Evolutionary conservation across 2,113 vertebrate species (phyloP).

Genomic region (Pelodiscus sinensis): DNA sequence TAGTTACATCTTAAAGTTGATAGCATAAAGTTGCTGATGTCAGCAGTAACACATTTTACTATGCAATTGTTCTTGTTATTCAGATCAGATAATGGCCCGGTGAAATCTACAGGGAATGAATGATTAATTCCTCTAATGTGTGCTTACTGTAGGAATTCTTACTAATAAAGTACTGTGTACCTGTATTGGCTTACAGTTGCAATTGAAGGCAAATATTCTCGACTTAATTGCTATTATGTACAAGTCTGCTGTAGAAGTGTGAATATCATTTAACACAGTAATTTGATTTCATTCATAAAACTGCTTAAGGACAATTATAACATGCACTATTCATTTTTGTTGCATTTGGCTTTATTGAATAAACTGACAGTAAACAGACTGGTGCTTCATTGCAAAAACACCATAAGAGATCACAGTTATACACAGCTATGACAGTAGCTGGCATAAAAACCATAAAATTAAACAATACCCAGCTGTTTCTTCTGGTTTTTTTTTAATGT

Average conservation of each 20-base stretch:
- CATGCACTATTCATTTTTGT: background rate
- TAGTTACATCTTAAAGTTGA: constrained; percentile 67
- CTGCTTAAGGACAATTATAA: background rate
- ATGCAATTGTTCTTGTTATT: constrained; percentile 82
- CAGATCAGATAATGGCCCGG: constrained; percentile 76
- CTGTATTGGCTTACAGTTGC: constrained; percentile 73
- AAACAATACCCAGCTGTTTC: background rate
- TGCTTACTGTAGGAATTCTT: constrained; percentile 77
- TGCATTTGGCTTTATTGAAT: background rate
- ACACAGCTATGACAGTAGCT: background rate
- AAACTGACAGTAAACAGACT: background rate
- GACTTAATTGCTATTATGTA: constrained; percentile 46
- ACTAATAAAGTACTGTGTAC: constrained; percentile 72
- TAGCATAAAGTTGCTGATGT: constrained; percentile 75
- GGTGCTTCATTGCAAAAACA: background rate
- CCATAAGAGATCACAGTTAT: background rate
- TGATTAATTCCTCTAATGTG: constrained; percentile 79
- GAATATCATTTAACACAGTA: constrained; percentile 25
- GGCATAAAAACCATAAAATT: background rate
- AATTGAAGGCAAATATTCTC: constrained; percentile 44
- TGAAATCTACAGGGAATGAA: constrained; percentile 81
- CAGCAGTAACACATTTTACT: constrained; percentile 81
- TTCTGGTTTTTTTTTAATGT: background rate
- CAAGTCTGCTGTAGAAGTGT: constrained; percentile 40
- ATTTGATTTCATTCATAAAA: constrained; percentile 31